Evolutionary conservation across 2,113 vertebrate genomes (phyloP).

Genomic region (Seriola dumerili): DNA sequence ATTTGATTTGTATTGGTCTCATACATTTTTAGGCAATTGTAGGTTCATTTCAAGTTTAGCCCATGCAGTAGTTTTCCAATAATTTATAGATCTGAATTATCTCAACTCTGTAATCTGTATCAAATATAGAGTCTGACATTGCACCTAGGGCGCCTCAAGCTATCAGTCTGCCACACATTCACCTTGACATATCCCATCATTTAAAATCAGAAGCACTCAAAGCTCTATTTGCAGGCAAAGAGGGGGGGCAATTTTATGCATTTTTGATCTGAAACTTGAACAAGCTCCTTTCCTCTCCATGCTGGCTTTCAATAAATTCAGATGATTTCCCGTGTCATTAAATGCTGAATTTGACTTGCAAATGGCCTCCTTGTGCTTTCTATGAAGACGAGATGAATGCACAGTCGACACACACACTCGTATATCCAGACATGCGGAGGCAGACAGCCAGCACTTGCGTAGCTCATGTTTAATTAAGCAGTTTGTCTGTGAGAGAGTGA

Average conservation of each 20-base stretch:
- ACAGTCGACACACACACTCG: slow-evolving; percentile 32
- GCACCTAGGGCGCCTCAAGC: slow-evolving; percentile 11
- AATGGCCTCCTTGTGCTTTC: slow-evolving; percentile 74
- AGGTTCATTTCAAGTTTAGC: neutral
- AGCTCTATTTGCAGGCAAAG: slow-evolving; percentile 60
- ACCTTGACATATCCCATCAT: slow-evolving; percentile 63
- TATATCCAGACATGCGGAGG: slow-evolving; percentile 62
- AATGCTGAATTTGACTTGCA: slow-evolving; percentile 79
- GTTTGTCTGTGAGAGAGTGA: slow-evolving; percentile 67
- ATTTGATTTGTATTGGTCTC: neutral
- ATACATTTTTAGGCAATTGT: neutral
- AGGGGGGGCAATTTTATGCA: slow-evolving; percentile 69
- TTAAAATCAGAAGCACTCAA: slow-evolving; percentile 62
- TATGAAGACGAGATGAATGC: slow-evolving; percentile 64
- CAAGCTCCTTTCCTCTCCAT: slow-evolving; percentile 70
- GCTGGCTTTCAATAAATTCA: slow-evolving; percentile 75
- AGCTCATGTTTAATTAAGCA: slow-evolving; percentile 78
- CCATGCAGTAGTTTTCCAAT: slow-evolving; percentile 3
- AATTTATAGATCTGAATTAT: slow-evolving; percentile 34
- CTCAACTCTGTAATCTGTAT: slow-evolving; percentile 46
- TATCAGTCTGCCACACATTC: slow-evolving; percentile 65
- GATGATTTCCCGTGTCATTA: slow-evolving; percentile 80
- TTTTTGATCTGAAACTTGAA: slow-evolving; percentile 73
- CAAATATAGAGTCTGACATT: slow-evolving; percentile 34
- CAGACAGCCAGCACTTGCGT: slow-evolving; percentile 62